phyloP scores from a whole-genome alignment of 2,888 invertebrate species.

The Lobophora halterata region DNA sequence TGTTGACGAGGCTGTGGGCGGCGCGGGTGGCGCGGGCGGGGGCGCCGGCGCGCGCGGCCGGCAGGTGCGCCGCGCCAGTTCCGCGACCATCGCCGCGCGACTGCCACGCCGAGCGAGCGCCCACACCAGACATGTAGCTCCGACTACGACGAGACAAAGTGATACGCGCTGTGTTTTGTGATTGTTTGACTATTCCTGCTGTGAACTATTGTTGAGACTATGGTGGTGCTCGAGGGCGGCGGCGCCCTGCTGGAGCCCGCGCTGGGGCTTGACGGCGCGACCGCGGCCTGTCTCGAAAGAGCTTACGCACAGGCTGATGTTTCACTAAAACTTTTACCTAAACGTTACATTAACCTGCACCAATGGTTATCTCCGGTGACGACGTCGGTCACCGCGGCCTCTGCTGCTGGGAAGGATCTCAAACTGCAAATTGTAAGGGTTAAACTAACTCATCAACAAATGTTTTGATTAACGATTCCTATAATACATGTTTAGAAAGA shows the following conservation, averaged over 20 bases:
- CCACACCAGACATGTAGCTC: slow-evolving; percentile 71
- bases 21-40: slow-evolving; percentile 48
- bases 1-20: slow-evolving; percentile 69
- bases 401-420: slow-evolving; percentile 86
- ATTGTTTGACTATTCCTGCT: slow-evolving; percentile 50
- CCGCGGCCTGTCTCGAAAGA: slow-evolving; percentile 86
- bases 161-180: slow-evolving; percentile 53
- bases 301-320: slow-evolving; percentile 90
- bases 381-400: slow-evolving; percentile 68
- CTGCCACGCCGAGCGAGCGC: slow-evolving; percentile 59
- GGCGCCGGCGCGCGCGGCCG: slow-evolving; percentile 46
- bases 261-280: slow-evolving; percentile 86
- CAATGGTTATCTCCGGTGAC: slow-evolving; percentile 93
- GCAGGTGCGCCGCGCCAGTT: slow-evolving; percentile 68
- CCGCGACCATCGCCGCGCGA: slow-evolving; percentile 67
- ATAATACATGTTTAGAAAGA: slow-evolving; percentile 23
- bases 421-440: slow-evolving; percentile 87
- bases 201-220: slow-evolving; percentile 51
- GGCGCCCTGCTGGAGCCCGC: slow-evolving; percentile 79
- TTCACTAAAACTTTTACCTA: slow-evolving; percentile 93
- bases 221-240: slow-evolving; percentile 78
- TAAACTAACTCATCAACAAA: slow-evolving; percentile 10
- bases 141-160: slow-evolving; percentile 38
- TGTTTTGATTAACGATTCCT: slow-evolving; percentile 23
- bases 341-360: slow-evolving; percentile 94